Conservation (phyloP, 2,888 invertebrate genomes). For the Platycheirus rosarum region DNA sequence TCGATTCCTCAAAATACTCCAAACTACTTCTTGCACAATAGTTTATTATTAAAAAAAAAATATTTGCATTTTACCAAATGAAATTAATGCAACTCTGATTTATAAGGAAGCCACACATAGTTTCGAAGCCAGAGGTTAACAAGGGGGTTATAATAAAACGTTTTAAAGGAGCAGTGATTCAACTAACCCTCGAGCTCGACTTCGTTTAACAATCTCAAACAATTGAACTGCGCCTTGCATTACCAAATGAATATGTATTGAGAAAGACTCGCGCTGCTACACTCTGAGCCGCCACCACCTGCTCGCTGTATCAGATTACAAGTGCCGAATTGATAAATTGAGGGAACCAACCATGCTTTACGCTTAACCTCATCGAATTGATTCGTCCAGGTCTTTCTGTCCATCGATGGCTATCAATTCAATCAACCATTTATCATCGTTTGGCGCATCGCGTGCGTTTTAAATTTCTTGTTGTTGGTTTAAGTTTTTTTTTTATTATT, state of each 20-base stretch:
- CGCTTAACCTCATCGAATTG: slow-evolving; percentile 62
- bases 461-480: slow-evolving; percentile 19
- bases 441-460: slow-evolving; percentile 53
- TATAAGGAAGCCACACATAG: slow-evolving; percentile 24
- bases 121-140: neutral
- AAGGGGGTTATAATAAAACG: slow-evolving; percentile 36
- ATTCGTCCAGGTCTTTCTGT: slow-evolving; percentile 11
- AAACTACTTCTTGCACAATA: too few relatives aligned
- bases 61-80: neutral
- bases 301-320: slow-evolving; percentile 60
- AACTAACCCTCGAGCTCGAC: slow-evolving; percentile 39
- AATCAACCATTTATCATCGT: slow-evolving; percentile 47
- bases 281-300: slow-evolving; percentile 60
- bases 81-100: slow-evolving; percentile 12
- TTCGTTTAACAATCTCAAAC: slow-evolving; percentile 59
- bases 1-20: too few relatives aligned
- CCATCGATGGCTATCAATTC: slow-evolving; percentile 70
- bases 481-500: neutral
- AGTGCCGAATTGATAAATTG: slow-evolving; percentile 64
- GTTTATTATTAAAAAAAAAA: too few relatives aligned
- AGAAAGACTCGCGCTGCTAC: slow-evolving; percentile 2
- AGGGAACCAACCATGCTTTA: slow-evolving; percentile 40
- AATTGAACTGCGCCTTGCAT: slow-evolving; percentile 56
- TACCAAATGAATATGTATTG: slow-evolving; percentile 7
- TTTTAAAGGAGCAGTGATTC: slow-evolving; percentile 55